Base-by-base conservation (phyloP, 2,888 invertebrate species). In the Ormia ochracea region DNA sequence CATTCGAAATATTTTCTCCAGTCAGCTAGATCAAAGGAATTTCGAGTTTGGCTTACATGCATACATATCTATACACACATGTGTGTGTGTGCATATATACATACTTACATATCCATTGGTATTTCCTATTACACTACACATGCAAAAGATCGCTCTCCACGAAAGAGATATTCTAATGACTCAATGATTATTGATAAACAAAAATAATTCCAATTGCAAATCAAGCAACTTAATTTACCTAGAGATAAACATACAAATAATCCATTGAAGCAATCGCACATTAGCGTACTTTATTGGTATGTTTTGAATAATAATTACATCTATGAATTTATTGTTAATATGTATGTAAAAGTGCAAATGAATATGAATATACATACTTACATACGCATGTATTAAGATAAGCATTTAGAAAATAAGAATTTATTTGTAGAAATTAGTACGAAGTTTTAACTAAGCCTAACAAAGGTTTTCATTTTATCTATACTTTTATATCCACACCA, bases 301-400 rank as follows among this genome's bases (percentile, higher is more conserved):
- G 33, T 63, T 69, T 75, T 63, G 66, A 76, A 72, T 76, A 68
- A 68, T 72, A 72, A 80, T 76, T 80, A 76, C 72, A 76, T 56
- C 66, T 74, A 63, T 48, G 28, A n/a, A n/a, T n/a, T 45, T 48
- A 41, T 72, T 65, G 43, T 78, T 72, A 50, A 58, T 69, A 68
- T 76, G 48, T 38, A 3, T 61, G 56, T 52, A 58, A 61, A 50
- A 61, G 65, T 45, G 45, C 63, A 56, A 73, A 66, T 31, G 28
- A 48, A n/a, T n/a, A 58, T 48, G 36, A 31, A 28, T 43, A 66
- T 66, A 76, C 75, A 1, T 38, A 56, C 69, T 63, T 69, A 45
- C 52, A 61, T 58, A 75, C 17, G n/a, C n/a, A n/a, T n/a, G n/a
- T n/a, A n/a, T n/a, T n/a, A n/a, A n/a, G n/a, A n/a, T n/a, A n/a